Evolutionary conservation across 2,797 vertebrate genomes (phyloP), one percentile per base, ranked within the genome.

Genomic region (Myotis planiceps): DNA sequence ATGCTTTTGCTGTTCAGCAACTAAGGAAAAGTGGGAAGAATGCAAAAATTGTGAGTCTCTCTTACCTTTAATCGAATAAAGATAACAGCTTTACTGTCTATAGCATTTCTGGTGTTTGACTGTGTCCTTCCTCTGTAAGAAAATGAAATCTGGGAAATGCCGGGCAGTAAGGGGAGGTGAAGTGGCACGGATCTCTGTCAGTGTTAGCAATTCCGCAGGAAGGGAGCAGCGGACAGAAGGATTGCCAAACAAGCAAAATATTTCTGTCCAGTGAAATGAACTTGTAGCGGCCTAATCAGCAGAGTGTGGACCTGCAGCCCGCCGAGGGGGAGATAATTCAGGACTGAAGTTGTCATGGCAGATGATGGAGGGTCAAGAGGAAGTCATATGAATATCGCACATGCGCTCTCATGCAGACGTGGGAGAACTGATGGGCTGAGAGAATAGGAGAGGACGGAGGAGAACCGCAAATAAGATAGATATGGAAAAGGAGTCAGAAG

Each of bases 21-120:
- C 99, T 99, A 97, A 99, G 99, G 95, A 99, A 99, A 98, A 99
- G 99, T 97, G 99, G 99, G 90, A 99, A 99, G 99, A 99, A 99
- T 98, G 99, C 99, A 98, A 99, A 99, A 99, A 99, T 99, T 86
- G 99, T 99, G 98, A 99, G 99, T 99, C 55, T 83, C 79, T 72
- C 78, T 81, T 65, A 8, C 63, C 32, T 68, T 66, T 71, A n/a
- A 27, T 34, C n/a, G 63, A 25, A 13, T 75, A 58, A 58, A 80
- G 42, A 4, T 60, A 47, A 27, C 53, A 83, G 0, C n/a, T 71
- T 5, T 71, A 49, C 23, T 86, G 18, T 82, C 39, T 84, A 34
- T 76, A 21, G 21, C 0, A 15, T 69, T 39, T 79, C 76, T 90
- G 19, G 29, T 85, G 8, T 80, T 94, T 55, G 49, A 80, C 34